Conservation (phyloP, 1,140 invertebrate genomes). For the Leptinotarsa texana region DNA sequence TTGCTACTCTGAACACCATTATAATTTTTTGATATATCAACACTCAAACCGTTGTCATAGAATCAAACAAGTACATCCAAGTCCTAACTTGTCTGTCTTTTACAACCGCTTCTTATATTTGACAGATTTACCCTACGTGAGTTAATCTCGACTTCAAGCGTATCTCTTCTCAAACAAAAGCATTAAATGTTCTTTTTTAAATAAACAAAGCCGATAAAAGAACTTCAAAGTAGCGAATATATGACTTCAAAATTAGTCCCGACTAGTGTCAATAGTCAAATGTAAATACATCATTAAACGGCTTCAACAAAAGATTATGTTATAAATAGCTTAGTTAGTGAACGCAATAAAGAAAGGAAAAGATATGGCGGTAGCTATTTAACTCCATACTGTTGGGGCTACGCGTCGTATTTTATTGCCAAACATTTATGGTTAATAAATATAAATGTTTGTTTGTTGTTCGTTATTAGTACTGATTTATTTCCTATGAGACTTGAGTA, state of each 20-base stretch:
- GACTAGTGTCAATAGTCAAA: constrained; percentile 15
- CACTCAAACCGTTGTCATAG: too few species aligned
- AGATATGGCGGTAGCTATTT: constrained; percentile 19
- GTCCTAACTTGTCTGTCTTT: too few species aligned
- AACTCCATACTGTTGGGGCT: constrained; percentile 10
- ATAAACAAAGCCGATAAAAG: background rate
- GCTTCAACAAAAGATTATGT: constrained; percentile 29
- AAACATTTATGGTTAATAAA: constrained; percentile 42
- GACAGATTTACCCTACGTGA: background rate
- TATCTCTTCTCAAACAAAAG: constrained; percentile 3
- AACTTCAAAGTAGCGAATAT: constrained; percentile 19
- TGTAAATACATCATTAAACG: constrained; percentile 32
- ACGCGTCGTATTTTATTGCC: constrained; percentile 35
- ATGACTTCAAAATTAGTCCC: constrained; percentile 17
- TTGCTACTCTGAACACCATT: too few species aligned
- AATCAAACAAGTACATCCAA: too few species aligned
- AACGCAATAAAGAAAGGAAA: constrained; percentile 18
- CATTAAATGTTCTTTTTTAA: background rate
- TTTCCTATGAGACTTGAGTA: constrained; percentile 10
- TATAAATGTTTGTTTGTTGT: constrained; percentile 34
- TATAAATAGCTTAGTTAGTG: constrained; percentile 31
- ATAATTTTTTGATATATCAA: too few species aligned
- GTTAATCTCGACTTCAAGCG: background rate
- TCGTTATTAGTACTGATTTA: constrained; percentile 30
- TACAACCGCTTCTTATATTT: background rate